Base-by-base conservation (phyloP, 1,140 invertebrate genomes). In the Trinorchestia longiramus region DNA sequence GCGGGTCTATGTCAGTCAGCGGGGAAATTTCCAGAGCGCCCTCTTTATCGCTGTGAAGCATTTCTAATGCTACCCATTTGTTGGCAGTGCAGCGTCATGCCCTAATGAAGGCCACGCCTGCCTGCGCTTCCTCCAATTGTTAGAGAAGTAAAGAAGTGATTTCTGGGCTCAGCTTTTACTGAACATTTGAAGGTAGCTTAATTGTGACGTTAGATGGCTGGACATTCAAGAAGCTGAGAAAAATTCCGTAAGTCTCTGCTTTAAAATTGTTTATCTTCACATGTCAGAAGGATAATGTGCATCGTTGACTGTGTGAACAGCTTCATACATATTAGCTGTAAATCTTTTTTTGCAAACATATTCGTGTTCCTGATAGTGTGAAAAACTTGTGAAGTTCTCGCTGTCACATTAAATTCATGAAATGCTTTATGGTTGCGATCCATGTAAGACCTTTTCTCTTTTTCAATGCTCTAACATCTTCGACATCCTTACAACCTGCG, bases 31-130 rank as follows among this genome's bases (percentile, higher is more conserved):
- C 28, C 62, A 77, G 62, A 77, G 62, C 62, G 62, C 1, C 62
- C 62, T 77, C 62, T 77, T 77, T 77, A 77, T 77, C 62, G 28
- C 62, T 28, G 62, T 77, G 36, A 77, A 77, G 62, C 62, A 77
- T 77, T 77, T 77, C 62, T 77, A 77, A 77, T 77, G 62, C 62
- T 77, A 28, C 62, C 62, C 62, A 77, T 77, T 77, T 77, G 62
- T 36, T 77, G 62, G 62, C 62, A 11, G 62, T 77, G 62, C 62
- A 15, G 28, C 62, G 62, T 77, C 62, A 77, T 77, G 62, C 62
- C 62, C 62, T 77, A 77, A 77, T 77, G 62, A 77, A 77, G 62
- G 62, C 62, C 62, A 77, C 62, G 62, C 62, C 62, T 77, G 62
- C 62, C 62, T 36, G 62, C 62, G 11, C 11, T 77, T 77, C 62